Evolutionary conservation across 2,888 invertebrate species (phyloP).

Genomic region (Trachelus tabidus): DNA sequence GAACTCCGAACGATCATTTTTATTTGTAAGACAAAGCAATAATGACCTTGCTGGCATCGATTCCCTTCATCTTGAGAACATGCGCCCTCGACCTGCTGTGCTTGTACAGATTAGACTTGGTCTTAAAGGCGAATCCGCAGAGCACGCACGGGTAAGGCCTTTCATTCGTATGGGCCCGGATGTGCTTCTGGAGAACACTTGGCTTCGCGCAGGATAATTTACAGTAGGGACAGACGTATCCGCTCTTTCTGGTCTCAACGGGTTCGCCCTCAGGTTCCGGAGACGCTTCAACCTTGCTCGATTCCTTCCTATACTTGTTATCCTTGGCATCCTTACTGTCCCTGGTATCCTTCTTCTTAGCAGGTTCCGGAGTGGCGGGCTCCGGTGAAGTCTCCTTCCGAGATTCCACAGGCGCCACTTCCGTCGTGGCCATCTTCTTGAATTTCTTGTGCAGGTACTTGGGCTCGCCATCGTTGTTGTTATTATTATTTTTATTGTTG

Average conservation of each 20-base stretch:
- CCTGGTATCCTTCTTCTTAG: slow-evolving; percentile 32
- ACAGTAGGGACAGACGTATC: slow-evolving; percentile 89
- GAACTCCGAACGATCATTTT: not conserved
- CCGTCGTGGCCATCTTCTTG: slow-evolving; percentile 83
- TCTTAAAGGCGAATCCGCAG: slow-evolving; percentile 94
- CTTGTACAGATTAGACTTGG: slow-evolving; percentile 92
- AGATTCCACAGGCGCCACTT: slow-evolving; percentile 51
- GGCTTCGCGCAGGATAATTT: slow-evolving; percentile 91
- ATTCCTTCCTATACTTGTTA: slow-evolving; percentile 38
- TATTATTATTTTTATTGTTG: slow-evolving; percentile 40
- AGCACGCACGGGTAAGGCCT: slow-evolving; percentile 90
- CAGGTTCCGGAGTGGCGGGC: slow-evolving; percentile 29
- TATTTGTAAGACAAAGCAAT: not conserved
- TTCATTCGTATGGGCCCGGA: slow-evolving; percentile 93
- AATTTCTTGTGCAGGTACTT: slow-evolving; percentile 94
- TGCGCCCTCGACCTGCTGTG: slow-evolving; percentile 85
- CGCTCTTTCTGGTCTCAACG: slow-evolving; percentile 68
- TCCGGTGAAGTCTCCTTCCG: slow-evolving; percentile 44
- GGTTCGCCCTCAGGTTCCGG: slow-evolving; percentile 53
- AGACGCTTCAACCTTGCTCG: slow-evolving; percentile 33
- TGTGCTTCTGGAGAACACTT: slow-evolving; percentile 93
- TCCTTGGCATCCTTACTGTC: slow-evolving; percentile 31
- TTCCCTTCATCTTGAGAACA: slow-evolving; percentile 74
- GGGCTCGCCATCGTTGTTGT: slow-evolving; percentile 68
- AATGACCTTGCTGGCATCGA: slow-evolving; percentile 63